Percentiles rank a stretch among this genome's conserved stretches.
phyloP scores from a whole-genome alignment of 2,888 invertebrate species.

The Sturmia bella region DNA sequence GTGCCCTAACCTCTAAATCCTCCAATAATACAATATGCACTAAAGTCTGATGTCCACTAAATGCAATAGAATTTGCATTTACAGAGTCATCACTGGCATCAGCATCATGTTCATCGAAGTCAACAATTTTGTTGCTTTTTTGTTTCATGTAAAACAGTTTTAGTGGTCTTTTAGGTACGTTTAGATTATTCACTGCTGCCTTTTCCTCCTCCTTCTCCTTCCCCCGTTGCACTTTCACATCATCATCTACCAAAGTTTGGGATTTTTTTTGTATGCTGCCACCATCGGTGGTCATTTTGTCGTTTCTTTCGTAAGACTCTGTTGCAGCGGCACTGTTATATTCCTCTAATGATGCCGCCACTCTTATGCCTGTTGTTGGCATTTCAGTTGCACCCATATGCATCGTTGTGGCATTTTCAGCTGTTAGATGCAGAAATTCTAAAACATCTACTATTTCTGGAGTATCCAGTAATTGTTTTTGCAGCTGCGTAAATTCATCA shows the following conservation, averaged over 20 bases:
- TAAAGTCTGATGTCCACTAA: constrained; percentile 27
- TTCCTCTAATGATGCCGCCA: constrained; percentile 43
- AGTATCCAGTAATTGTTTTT: constrained; percentile 72
- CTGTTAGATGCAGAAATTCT: constrained; percentile 76
- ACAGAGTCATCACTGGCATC: constrained; percentile 23
- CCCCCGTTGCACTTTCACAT: too few species aligned
- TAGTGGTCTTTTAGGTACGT: constrained; percentile 38
- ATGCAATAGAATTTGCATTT: constrained; percentile 20
- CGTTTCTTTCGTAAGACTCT: constrained; percentile 30
- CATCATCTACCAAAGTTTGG: constrained; percentile 7
- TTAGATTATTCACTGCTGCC: constrained; percentile 11
- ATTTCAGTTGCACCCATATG: constrained; percentile 43
- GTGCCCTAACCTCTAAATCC: background rate
- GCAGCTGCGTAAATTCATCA: constrained; percentile 73
- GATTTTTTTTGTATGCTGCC: constrained; percentile 23
- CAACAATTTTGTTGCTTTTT: constrained; percentile 13
- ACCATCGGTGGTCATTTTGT: constrained; percentile 51
- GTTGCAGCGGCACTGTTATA: constrained; percentile 34
- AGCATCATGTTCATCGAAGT: background rate
- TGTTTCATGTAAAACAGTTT: constrained; percentile 5
- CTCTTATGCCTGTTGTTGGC: constrained; percentile 21
- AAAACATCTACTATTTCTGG: constrained; percentile 76
- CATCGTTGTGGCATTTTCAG: constrained; percentile 50
- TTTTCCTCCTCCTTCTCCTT: too few species aligned
- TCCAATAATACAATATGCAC: constrained; percentile 56